These are phyloP conservation scores for Microvelia longipes DNA, from an alignment of 1,140 invertebrate genomes.

Conservation along the genomic window DNA sequence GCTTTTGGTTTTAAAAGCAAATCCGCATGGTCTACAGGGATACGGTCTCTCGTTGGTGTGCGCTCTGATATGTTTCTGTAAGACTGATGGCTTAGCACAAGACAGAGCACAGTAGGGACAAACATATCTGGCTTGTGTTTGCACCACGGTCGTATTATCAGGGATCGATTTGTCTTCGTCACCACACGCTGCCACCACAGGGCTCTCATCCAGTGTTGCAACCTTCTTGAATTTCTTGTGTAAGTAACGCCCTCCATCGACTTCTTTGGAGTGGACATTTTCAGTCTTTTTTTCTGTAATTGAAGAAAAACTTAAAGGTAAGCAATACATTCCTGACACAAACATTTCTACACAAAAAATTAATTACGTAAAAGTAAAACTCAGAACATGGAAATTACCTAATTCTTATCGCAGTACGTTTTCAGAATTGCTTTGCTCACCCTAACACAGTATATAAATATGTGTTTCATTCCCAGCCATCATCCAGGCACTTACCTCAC, in stretches of 20 bases:
- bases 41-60: slow-evolving; percentile 87
- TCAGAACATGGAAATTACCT: no score
- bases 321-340: no score
- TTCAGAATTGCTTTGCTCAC: no score
- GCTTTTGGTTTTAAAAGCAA: slow-evolving; percentile 87
- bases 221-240: slow-evolving; percentile 85
- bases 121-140: slow-evolving; percentile 43
- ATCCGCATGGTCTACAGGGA: slow-evolving; percentile 73
- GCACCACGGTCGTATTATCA: neutral
- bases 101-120: slow-evolving; percentile 75
- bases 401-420: no score
- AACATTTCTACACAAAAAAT: no score
- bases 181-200: slow-evolving; percentile 1
- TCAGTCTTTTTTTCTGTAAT: neutral
- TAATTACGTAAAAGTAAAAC: no score
- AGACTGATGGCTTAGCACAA: slow-evolving; percentile 83
- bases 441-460: no score
- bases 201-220: slow-evolving; percentile 33
- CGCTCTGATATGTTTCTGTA: slow-evolving; percentile 81
- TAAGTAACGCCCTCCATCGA: slow-evolving; percentile 37
- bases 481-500: no score
- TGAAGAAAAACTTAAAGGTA: no score
- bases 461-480: no score
- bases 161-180: slow-evolving; percentile 1
- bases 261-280: neutral